phyloP scores from a whole-genome alignment of 2,113 vertebrate genomes.

The human region DNA sequence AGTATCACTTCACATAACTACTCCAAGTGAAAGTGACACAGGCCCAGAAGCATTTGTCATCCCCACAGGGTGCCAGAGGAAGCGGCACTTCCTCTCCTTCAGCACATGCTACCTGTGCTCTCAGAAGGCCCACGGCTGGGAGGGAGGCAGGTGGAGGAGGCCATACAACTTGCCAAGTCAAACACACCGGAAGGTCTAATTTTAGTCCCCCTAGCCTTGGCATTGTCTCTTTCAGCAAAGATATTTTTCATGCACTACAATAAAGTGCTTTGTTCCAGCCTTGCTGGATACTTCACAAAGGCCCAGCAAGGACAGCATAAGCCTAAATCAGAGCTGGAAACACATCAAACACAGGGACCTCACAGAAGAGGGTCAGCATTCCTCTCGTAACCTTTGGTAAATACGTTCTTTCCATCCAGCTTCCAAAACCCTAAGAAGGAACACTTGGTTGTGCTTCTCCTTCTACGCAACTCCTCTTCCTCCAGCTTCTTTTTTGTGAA shows the following conservation, averaged over 20 bases:
- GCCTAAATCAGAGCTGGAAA: constrained; percentile 73
- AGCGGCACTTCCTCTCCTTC: not conserved
- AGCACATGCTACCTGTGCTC: constrained; percentile 61
- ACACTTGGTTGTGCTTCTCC: not conserved
- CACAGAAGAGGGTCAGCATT: constrained; percentile 18
- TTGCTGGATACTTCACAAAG: constrained; percentile 75
- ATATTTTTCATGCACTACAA: constrained; percentile 80
- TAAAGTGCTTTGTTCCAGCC: constrained; percentile 76
- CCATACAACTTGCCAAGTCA: constrained; percentile 73
- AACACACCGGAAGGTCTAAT: constrained; percentile 82
- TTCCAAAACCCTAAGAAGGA: not conserved
- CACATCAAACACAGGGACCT: constrained; percentile 72
- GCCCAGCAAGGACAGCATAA: constrained; percentile 77
- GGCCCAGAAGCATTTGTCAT: constrained; percentile 61
- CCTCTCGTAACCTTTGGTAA: not conserved
- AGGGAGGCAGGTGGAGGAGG: not conserved
- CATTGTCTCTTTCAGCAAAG: constrained; percentile 77
- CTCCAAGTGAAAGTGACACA: not conserved
- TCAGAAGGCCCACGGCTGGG: not conserved
- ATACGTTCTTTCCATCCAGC: not conserved
- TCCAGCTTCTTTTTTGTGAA: not conserved
- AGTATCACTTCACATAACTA: not conserved
- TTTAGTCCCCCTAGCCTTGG: constrained; percentile 83
- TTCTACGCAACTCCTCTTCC: not conserved
- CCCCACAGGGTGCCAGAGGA: constrained; percentile 24